Evolutionary conservation across 2,113 vertebrate species (phyloP), one percentile per base, ranked within the genome.

Genomic region (Trogon surrucura): DNA sequence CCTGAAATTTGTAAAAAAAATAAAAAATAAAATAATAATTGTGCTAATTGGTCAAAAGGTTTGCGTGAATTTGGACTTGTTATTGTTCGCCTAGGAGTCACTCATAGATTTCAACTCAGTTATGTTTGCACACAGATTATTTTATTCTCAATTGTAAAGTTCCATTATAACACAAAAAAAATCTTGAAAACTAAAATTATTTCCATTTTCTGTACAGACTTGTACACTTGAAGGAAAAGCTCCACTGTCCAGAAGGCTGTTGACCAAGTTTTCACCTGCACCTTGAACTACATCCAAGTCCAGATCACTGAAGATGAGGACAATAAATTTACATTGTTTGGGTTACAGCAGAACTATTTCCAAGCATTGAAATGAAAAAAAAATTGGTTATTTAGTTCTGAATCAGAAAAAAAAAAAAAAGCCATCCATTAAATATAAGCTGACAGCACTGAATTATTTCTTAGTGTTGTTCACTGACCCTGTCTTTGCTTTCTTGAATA

Each of bases 291-390:
- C 17, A 53, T 44, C 44, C 21, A 54, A 69, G 53, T 54, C 54
- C 26, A 79, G 65, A 38, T 41, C 44, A 72, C n/a, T 38, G 36
- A 78, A 66, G 74, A 62, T 4, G 26, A 67, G 23, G 44, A 34
- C 10, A 91, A 93, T 71, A 82, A 85, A 82, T 70, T 97, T 84
- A 92, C 79, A 79, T 44, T 48, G 41, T 53, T 80, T 88, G 90
- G 90, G 95, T 95, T 91, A 27, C n/a, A 77, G 65, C 48, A 74
- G 85, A 91, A 80, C 86, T 92, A 72, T 30, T 95, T 95, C 89
- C 90, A 89, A 93, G 60, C 91, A 60, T 4, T 90, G 34, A 85
- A 93, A 91, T 47, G 15, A 96, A 78, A 91, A 93, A 71, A 69
- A 13, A 19, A 73, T 93, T 14, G 14, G 10, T 13, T 34, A 91